Evolutionary conservation across 2,113 vertebrate species (phyloP), one percentile per base, ranked within the genome.

Genomic region (Zapornia atra): DNA sequence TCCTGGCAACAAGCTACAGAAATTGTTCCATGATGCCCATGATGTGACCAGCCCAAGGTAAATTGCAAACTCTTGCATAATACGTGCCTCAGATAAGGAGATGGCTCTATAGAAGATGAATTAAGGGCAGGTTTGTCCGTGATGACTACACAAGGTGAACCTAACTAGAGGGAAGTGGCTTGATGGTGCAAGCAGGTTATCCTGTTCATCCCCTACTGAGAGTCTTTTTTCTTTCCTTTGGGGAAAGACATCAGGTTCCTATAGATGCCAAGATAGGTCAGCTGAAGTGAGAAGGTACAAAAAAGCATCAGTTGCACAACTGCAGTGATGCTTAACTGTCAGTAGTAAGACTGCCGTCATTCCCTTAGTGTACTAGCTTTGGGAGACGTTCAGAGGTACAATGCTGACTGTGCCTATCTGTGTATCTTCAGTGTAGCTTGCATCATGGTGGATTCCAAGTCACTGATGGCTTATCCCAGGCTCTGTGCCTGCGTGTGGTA

Each of bases 31-130:
- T 93, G 99, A 97, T 95, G 98, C 99, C 28, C 98, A 98, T 63
- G 99, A 99, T 77, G 97, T 98, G 34, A 98, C 98, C 93, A 99
- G 99, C 93, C 99, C 99, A 72, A 99, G 99, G 99, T 99, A 97
- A 78, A 73, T 63, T 54, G n/a, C 20, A 75, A n/a, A 34, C n/a
- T 66, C 20, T 44, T 79, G 19, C 26, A 68, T 88, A 63, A 75
- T 60, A 28, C 11, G 26, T 81, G 17, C 84, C 81, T 81, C 81
- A 19, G 11, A 7, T 70, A 68, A 72, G 21, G 6, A 73, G 15
- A 12, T 68, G 7, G 3, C 29, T 70, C 86, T 85, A 66, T 1
- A 33, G 34, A 42, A 82, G 21, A 17, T 26, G 69, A 66, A 81
- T 70, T 25, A 60, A 65, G 36, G 38, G 15, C 1, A 3, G 18